Base-by-base conservation (phyloP, 2,797 vertebrate genomes). In the Acipenser oxyrinchus region DNA sequence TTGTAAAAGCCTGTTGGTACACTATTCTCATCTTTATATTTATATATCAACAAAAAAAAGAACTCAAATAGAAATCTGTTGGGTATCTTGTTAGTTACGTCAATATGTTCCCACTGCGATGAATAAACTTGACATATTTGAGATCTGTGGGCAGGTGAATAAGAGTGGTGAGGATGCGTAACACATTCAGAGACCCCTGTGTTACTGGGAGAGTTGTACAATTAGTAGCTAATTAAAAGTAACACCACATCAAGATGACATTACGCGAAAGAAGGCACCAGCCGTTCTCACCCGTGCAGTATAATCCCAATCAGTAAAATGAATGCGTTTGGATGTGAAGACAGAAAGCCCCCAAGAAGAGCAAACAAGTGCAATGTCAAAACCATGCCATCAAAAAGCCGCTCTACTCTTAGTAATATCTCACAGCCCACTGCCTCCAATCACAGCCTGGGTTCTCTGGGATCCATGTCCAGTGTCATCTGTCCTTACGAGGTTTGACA, bases 361-460 rank as follows among this genome's bases (percentile, higher is more conserved):
- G 77, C 80, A 78, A 83, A 85, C 75, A 77, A 78, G 71, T 66
- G 70, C 70, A 69, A 69, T 76, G 80, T 77, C 76, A 79, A 83
- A 82, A 76, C 68, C 65, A 51, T 83, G 79, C 76, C 80, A 82
- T 79, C 78, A 75, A 77, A 71, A 73, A 66, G 74, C 72, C 73
- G 73, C 70, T 68, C 71, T 75, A 72, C 77, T 75, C 48, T 6
- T 73, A 74, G 74, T 78, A 73, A 71, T 74, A 76, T 83, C 79
- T 82, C 63, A 83, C 72, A 82, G 74, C 68, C 70, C 66, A 73
- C 12, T 76, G 78, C 76, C 71, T 83, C 74, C 79, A 87, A 74
- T 83, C 77, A 80, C 70, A 83, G 84, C 80, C 81, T 81, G 79
- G 67, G 81, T 82, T 84, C 80, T 48, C 60, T 75, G 71, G 50